Percentiles rank a stretch among this genome's conserved stretches.
Evolutionary conservation across 2,113 vertebrate genomes (phyloP).

Genomic region (Colaptes auratus): DNA sequence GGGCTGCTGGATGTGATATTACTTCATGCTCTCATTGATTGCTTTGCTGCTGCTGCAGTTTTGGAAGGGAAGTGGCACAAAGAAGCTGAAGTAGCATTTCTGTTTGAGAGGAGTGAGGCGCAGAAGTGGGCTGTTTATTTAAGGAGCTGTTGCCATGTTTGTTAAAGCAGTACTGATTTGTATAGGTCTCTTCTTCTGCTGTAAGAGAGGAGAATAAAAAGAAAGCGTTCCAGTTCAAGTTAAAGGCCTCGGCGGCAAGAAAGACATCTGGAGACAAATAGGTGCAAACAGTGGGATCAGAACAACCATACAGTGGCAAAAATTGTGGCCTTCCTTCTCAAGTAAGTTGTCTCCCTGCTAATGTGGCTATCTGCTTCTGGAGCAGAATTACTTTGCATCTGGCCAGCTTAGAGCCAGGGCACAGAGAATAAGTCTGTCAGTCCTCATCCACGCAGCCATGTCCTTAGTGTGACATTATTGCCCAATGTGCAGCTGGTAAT

Average conservation of each 20-base stretch:
- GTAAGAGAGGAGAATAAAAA: background rate
- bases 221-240: background rate
- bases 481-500: constrained; percentile 14
- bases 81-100: constrained; percentile 54
- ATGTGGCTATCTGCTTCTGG: background rate
- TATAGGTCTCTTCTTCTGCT: background rate
- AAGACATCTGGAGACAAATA: background rate
- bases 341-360: background rate
- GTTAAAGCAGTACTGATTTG: background rate
- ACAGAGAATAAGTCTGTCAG: background rate
- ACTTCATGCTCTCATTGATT: constrained; percentile 36
- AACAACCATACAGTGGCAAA: background rate
- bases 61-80: constrained; percentile 40
- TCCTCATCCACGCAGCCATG: background rate
- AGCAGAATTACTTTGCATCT: background rate
- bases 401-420: background rate
- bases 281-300: background rate
- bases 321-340: background rate
- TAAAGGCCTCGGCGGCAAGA: background rate
- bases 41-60: constrained; percentile 52
- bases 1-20: constrained; percentile 31
- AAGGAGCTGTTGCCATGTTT: constrained; percentile 16
- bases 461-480: background rate
- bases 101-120: background rate
- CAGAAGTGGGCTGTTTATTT: constrained; percentile 20